Conservation (phyloP, 2,888 invertebrate species). For the Anodontia alba region DNA sequence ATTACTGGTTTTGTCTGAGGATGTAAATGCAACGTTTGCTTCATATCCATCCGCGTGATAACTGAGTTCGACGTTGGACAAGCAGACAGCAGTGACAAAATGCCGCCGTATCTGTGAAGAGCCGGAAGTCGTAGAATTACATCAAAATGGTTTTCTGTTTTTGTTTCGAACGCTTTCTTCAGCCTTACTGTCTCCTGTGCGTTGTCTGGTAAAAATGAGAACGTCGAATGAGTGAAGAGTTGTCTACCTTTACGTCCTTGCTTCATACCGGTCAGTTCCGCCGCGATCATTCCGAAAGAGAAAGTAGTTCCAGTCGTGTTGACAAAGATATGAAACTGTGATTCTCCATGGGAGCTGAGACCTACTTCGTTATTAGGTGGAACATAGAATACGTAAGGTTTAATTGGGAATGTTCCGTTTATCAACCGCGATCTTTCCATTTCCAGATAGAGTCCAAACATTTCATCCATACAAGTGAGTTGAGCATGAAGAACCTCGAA, state of each 20-base stretch:
- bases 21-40: slow-evolving; percentile 35
- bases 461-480: slow-evolving; percentile 30
- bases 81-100: slow-evolving; percentile 37
- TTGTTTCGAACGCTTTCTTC: slow-evolving; percentile 1
- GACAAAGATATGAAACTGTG: slow-evolving; percentile 43
- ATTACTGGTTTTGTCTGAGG: slow-evolving; percentile 12
- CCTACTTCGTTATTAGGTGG: slow-evolving; percentile 46
- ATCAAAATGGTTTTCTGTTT: slow-evolving; percentile 40
- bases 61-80: slow-evolving; percentile 25
- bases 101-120: slow-evolving; percentile 31
- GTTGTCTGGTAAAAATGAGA: slow-evolving; percentile 45
- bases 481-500: slow-evolving; percentile 33
- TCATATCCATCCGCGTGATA: slow-evolving; percentile 38
- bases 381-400: slow-evolving; percentile 37
- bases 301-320: slow-evolving; percentile 44
- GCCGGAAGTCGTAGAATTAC: slow-evolving; percentile 24
- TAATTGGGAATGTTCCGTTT: slow-evolving; percentile 21
- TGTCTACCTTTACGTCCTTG: not conserved
- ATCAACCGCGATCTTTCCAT: slow-evolving; percentile 23
- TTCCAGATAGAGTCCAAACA: slow-evolving; percentile 34
- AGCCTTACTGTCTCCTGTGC: not conserved
- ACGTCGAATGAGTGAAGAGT: slow-evolving; percentile 13
- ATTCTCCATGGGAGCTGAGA: slow-evolving; percentile 44
- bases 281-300: slow-evolving; percentile 46
- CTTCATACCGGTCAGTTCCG: slow-evolving; percentile 27